A percentile compares a stretch with the other conserved stretches of the same genome.
phyloP scores from a whole-genome alignment of 2,113 vertebrate genomes.

The Malurus elegans region DNA sequence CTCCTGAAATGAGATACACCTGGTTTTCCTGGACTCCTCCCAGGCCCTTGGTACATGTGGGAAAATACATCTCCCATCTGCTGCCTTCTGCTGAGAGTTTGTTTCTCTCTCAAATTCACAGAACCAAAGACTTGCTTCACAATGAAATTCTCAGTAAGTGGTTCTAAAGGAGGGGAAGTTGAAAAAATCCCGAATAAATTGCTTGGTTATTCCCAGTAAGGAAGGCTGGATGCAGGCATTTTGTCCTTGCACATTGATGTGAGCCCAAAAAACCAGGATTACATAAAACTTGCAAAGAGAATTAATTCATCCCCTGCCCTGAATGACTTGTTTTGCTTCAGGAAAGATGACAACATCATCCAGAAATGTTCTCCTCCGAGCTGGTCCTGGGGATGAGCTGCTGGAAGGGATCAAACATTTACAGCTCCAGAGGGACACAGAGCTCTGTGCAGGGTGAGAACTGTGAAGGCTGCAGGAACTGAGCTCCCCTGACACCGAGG shows the following conservation, averaged over 20 bases:
- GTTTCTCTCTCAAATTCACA: neutral
- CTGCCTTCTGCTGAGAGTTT: neutral
- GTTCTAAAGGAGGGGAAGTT: neutral
- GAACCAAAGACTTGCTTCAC: neutral
- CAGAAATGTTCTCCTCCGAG: slow-evolving; percentile 12
- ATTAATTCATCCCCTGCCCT: slow-evolving; percentile 4
- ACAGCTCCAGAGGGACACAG: neutral
- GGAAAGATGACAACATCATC: slow-evolving; percentile 30
- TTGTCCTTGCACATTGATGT: neutral
- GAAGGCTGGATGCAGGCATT: neutral
- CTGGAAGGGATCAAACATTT: slow-evolving; percentile 17
- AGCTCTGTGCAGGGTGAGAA: neutral
- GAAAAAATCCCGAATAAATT: neutral
- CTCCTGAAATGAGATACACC: slow-evolving; percentile 1
- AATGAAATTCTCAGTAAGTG: neutral
- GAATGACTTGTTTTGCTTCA: slow-evolving; percentile 49
- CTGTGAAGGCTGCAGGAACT: neutral
- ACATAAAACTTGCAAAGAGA: slow-evolving; percentile 33
- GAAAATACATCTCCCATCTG: neutral
- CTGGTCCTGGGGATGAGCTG: neutral
- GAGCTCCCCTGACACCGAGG: neutral
- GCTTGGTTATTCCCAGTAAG: neutral
- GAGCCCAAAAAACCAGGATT: neutral
- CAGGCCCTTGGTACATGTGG: neutral
- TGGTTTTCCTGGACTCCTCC: slow-evolving; percentile 27